Evolutionary conservation across 1,140 invertebrate genomes (phyloP).

Genomic region (Aethina tumida): DNA sequence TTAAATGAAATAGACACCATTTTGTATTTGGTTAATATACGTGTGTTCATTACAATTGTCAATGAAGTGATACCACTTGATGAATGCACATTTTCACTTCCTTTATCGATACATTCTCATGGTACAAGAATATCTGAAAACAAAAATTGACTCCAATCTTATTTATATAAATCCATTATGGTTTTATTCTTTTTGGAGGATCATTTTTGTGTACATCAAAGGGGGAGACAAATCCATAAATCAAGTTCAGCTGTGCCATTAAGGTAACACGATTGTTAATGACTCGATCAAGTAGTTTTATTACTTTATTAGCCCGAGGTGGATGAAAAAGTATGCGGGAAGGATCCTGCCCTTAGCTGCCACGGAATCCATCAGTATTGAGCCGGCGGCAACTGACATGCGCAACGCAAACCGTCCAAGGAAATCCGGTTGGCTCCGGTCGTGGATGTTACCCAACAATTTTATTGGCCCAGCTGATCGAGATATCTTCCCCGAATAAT

Average conservation of each 20-base stretch:
- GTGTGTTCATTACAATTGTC: no score
- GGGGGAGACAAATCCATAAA: constrained; percentile 7
- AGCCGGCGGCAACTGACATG: constrained; percentile 11
- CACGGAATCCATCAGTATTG: constrained; percentile 12
- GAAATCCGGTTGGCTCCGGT: constrained; percentile 15
- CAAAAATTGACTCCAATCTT: no score
- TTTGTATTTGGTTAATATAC: no score
- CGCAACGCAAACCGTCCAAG: constrained; percentile 8
- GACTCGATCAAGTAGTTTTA: not conserved
- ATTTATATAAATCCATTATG: no score
- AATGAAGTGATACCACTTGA: no score
- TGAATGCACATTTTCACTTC: no score
- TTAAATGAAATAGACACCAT: no score
- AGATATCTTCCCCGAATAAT: constrained; percentile 1
- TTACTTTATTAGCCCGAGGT: not conserved
- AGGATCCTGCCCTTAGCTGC: constrained; percentile 5
- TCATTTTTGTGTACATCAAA: no score
- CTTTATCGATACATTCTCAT: no score
- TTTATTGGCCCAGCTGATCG: constrained; percentile 12
- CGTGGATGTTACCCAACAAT: constrained; percentile 1
- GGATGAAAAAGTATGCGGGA: constrained; percentile 7
- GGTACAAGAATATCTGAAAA: no score
- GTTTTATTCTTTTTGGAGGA: no score
- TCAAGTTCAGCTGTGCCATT: constrained; percentile 1
- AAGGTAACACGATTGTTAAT: not conserved